Conservation (phyloP, 2,113 vertebrate genomes). For the Sigmodon hispidus region DNA sequence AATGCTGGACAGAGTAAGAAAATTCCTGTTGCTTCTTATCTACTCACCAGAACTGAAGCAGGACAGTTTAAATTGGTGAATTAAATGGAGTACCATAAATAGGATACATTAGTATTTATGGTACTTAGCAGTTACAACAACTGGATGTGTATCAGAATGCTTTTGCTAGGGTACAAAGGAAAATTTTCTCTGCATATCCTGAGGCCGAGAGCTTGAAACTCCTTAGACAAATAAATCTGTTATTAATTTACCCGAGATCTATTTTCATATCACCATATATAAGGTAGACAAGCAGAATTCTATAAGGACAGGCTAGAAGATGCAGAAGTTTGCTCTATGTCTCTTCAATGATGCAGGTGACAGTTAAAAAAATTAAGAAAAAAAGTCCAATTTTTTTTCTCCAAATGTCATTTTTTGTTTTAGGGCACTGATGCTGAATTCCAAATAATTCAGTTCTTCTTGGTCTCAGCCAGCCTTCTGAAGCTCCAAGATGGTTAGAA, state of each 20-base stretch:
- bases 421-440: not conserved
- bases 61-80: constrained; percentile 17
- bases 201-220: not conserved
- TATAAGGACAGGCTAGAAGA: not conserved
- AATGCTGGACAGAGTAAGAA: not conserved
- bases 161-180: not conserved
- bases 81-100: not conserved
- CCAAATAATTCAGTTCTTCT: not conserved
- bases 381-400: not conserved
- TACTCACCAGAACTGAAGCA: not conserved
- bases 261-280: not conserved
- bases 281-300: not conserved
- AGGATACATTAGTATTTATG: not conserved
- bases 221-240: not conserved
- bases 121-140: not conserved
- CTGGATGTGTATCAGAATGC: not conserved
- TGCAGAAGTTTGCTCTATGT: not conserved
- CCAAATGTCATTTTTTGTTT: not conserved
- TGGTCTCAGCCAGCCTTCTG: not conserved
- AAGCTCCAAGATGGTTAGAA: not conserved
- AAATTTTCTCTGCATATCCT: not conserved
- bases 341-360: not conserved
- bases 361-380: not conserved
- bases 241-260: not conserved
- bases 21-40: not conserved